Evolutionary conservation across 2,113 vertebrate genomes (phyloP), one percentile per base, ranked within the genome.

Genomic region (Melanerpes aurifrons): DNA sequence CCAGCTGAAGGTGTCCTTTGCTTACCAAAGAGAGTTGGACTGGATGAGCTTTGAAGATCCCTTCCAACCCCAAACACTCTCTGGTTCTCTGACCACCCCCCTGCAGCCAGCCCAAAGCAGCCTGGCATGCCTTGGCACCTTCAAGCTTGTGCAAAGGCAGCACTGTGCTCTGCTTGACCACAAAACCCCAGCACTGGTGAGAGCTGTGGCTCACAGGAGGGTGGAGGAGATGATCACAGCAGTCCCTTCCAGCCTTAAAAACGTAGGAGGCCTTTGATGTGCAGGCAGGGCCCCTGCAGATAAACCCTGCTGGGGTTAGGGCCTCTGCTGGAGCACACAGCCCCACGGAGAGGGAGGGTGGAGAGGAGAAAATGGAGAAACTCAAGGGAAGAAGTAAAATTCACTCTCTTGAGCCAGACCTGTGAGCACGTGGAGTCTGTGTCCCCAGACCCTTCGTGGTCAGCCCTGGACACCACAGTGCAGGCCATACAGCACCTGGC

Each of bases 371-470:
- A 80, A 66, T 13, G 5, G 25, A 73, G 29, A 90, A 72, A 62
- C 16, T 83, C 56, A 14, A 87, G 20, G 15, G 37, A 70, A 80
- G 45, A 58, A 43, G 26, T 61, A n/a, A 72, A 58, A 54, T 45
- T 56, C 63, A 25, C 2, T 1, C 19, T 43, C 43, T 47, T 47
- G 48, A 5, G 24, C 43, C 43, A 40, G 25, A 15, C 61, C 78
- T 82, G 53, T 35, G 61, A 28, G 9, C 12, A 28, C 50, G 5
- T 6, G 0, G 0, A 59, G 20, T 5, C 64, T 35, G 53, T 22
- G 25, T 53, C 50, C 54, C 54, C 15, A 5, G 0, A 5, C 24
- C 32, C 8, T 4, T 29, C 5, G 0, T 2, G 5, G 43, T 20
- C 4, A 29, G 14, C 26, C 45, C 53, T 25, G 48, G 20, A 21